Percentiles rank a stretch among this genome's conserved stretches.
These are phyloP conservation scores for Catagonus wagneri DNA, from an alignment of 2,113 vertebrate species.

Conservation along the genomic window DNA sequence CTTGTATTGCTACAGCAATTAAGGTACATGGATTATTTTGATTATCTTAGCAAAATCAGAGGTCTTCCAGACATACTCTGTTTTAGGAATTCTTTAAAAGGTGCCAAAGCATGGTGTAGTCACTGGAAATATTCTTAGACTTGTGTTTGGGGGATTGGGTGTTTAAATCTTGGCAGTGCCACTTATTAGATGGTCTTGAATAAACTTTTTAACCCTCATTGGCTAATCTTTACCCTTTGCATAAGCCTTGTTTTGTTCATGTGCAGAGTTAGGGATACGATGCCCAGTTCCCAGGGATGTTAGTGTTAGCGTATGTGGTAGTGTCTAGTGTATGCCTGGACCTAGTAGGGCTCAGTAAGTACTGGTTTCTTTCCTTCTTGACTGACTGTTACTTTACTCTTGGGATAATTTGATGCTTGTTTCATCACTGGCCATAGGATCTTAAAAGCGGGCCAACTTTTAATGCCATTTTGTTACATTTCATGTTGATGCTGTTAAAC, in stretches of 20 bases:
- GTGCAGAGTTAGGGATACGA: slow-evolving; percentile 1
- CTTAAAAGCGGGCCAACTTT: slow-evolving; percentile 19
- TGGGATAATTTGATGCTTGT: slow-evolving; percentile 39
- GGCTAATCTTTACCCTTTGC: neutral
- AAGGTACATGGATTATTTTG: slow-evolving; percentile 36
- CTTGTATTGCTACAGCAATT: slow-evolving; percentile 1
- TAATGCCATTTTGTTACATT: slow-evolving; percentile 20
- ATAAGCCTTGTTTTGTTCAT: slow-evolving; percentile 52
- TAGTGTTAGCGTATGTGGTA: neutral
- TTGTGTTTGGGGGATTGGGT: neutral
- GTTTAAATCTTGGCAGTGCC: slow-evolving; percentile 52
- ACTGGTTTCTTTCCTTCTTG: slow-evolving; percentile 37
- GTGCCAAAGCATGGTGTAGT: neutral
- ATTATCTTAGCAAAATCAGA: slow-evolving; percentile 60
- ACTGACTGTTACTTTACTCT: slow-evolving; percentile 2
- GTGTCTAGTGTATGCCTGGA: neutral
- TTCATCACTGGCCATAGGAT: neutral
- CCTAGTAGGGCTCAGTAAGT: neutral
- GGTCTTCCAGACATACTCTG: neutral
- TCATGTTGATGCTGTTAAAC: slow-evolving; percentile 37
- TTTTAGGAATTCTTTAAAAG: slow-evolving; percentile 56
- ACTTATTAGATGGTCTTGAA: slow-evolving; percentile 8
- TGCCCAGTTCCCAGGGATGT: neutral
- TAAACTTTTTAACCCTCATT: neutral
- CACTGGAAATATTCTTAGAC: neutral